A percentile compares a stretch with the other conserved stretches of the same genome.
Conservation (phyloP, 2,888 invertebrate species). For the Serrognathus titanus region DNA sequence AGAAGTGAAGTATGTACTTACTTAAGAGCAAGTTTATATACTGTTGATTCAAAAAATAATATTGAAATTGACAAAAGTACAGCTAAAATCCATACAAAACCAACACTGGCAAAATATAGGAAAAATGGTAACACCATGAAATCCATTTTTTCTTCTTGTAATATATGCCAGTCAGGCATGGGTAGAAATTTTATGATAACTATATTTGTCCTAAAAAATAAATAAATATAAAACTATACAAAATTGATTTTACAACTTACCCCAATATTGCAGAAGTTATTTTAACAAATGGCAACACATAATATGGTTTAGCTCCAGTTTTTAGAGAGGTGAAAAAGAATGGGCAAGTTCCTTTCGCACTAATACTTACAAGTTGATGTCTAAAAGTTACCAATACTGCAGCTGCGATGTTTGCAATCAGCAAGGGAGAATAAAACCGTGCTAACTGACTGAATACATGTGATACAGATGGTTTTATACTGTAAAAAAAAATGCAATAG, state of each 20-base stretch:
- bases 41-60: slow-evolving; percentile 66
- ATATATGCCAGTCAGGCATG: slow-evolving; percentile 35
- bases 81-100: slow-evolving; percentile 56
- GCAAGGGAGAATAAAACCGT: slow-evolving; percentile 61
- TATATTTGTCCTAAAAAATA: slow-evolving; percentile 1
- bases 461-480: slow-evolving; percentile 57
- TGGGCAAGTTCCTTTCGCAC: slow-evolving; percentile 46
- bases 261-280: slow-evolving; percentile 48
- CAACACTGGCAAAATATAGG: slow-evolving; percentile 61
- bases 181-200: slow-evolving; percentile 27
- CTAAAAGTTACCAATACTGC: slow-evolving; percentile 61
- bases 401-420: slow-evolving; percentile 65
- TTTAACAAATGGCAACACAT: slow-evolving; percentile 53
- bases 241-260: slow-evolving; percentile 42
- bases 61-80: slow-evolving; percentile 56
- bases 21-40: slow-evolving; percentile 65
- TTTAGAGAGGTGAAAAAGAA: slow-evolving; percentile 58
- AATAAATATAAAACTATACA: neutral
- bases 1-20: slow-evolving; percentile 40
- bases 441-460: slow-evolving; percentile 62
- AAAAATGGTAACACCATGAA: slow-evolving; percentile 56
- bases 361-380: slow-evolving; percentile 51
- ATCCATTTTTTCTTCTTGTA: slow-evolving; percentile 42
- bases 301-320: slow-evolving; percentile 59
- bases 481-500: slow-evolving; percentile 38